Conservation (phyloP, 1,140 invertebrate species). For the Eurosta solidaginis region DNA sequence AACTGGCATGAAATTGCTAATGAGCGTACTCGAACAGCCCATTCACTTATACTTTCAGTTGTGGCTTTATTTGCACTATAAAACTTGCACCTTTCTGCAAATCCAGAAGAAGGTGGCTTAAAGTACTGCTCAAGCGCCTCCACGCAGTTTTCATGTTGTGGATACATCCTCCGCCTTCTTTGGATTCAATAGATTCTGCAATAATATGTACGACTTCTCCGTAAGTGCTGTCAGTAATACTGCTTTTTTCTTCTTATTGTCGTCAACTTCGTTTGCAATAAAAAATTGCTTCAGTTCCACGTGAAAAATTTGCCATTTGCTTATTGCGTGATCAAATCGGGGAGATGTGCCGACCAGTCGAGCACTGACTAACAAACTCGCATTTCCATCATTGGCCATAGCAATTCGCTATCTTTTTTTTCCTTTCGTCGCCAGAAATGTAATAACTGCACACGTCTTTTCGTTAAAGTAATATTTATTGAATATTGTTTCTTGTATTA, state of each 20-base stretch:
- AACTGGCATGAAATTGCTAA: slow-evolving; percentile 40
- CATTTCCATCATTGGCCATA: too few relatives aligned
- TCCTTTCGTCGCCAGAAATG: too few relatives aligned
- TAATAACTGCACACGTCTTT: too few relatives aligned
- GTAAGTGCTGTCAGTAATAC: slow-evolving; percentile 25
- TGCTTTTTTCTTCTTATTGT: slow-evolving; percentile 18
- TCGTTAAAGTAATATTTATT: too few relatives aligned
- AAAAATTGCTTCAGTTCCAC: slow-evolving; percentile 29
- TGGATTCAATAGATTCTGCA: slow-evolving; percentile 28
- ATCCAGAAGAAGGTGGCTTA: not conserved
- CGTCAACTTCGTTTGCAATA: slow-evolving; percentile 10
- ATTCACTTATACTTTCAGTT: slow-evolving; percentile 35
- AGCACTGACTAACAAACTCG: too few relatives aligned
- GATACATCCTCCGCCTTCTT: not conserved
- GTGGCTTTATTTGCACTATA: not conserved
- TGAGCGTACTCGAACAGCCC: slow-evolving; percentile 40
- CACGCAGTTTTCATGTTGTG: not conserved
- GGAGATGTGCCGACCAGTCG: too few relatives aligned
- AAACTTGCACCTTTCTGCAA: slow-evolving; percentile 31
- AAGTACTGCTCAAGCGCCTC: not conserved
- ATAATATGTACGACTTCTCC: not conserved
- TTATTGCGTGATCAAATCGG: too few relatives aligned
- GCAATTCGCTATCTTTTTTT: too few relatives aligned
- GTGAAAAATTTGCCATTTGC: not conserved
- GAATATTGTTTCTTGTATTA: too few relatives aligned